phyloP scores from a whole-genome alignment of 2,797 vertebrate genomes.

The Micrastur ruficollis region DNA sequence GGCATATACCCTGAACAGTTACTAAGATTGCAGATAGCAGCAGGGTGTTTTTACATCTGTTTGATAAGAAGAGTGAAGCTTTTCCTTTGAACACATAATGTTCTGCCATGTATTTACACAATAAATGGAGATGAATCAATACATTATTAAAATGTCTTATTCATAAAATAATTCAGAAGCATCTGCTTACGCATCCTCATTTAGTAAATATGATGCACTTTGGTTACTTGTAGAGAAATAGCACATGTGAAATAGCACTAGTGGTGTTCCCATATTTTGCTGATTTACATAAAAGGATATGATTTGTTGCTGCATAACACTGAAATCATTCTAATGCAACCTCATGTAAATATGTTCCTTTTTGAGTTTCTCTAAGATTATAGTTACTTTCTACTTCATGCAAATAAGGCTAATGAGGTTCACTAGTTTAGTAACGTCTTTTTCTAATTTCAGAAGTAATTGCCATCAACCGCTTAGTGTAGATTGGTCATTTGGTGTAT shows the following conservation, averaged over 20 bases:
- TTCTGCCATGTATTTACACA: not conserved
- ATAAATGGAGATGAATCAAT: not conserved
- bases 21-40: not conserved
- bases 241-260: not conserved
- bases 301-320: not conserved
- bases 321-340: not conserved
- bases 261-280: not conserved
- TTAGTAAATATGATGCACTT: not conserved
- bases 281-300: not conserved
- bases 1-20: not conserved
- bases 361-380: not conserved
- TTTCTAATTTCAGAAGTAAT: slow-evolving; percentile 8
- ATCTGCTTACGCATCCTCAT: not conserved
- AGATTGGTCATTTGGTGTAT: not conserved
- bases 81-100: not conserved
- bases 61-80: not conserved
- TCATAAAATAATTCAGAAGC: not conserved
- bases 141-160: not conserved
- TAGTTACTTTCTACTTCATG: not conserved
- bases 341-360: not conserved
- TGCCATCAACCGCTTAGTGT: not conserved
- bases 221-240: not conserved
- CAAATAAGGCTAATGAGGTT: not conserved
- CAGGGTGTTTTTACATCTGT: not conserved
- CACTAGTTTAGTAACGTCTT: not conserved